A percentile compares a stretch with the other conserved stretches of the same genome.
Conservation (phyloP, 2,888 invertebrate genomes). For the Herminia tarsipennalis region DNA sequence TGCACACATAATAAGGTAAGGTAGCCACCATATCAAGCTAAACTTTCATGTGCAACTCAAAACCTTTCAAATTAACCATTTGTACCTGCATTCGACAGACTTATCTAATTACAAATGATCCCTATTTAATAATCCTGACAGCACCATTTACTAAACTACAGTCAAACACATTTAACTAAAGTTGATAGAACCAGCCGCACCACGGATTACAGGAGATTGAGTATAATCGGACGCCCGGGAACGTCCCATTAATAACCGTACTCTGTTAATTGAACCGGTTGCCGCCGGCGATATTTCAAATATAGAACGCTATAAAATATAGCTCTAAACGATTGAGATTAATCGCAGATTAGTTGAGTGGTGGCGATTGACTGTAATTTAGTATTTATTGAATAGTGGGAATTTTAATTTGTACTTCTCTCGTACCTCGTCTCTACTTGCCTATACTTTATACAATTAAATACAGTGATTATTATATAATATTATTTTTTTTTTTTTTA, state of each 20-base stretch:
- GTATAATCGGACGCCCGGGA: constrained; percentile 78
- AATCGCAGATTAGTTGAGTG: constrained; percentile 39
- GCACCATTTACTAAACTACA: constrained; percentile 3
- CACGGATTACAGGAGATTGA: constrained; percentile 81
- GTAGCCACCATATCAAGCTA: too few species aligned
- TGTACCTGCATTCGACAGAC: too few species aligned
- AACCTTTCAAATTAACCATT: too few species aligned
- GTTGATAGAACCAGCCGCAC: constrained; percentile 46
- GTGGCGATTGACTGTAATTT: constrained; percentile 22
- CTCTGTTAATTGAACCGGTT: constrained; percentile 79
- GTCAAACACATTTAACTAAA: constrained; percentile 26
- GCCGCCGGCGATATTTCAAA: constrained; percentile 75
- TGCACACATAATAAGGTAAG: too few species aligned
- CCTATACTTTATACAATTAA: too few species aligned
- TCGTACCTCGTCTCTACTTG: too few species aligned
- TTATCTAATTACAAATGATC: background rate
- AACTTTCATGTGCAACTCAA: too few species aligned
- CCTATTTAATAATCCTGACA: constrained; percentile 2
- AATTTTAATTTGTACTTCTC: too few species aligned
- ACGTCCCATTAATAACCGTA: constrained; percentile 79
- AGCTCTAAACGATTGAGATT: constrained; percentile 45
- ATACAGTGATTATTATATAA: too few species aligned
- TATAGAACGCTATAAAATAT: constrained; percentile 61
- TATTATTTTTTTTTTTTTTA: too few species aligned
- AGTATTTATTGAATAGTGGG: constrained; percentile 10